Conservation (phyloP, 1,140 invertebrate species). For the Vanessa atalanta region DNA sequence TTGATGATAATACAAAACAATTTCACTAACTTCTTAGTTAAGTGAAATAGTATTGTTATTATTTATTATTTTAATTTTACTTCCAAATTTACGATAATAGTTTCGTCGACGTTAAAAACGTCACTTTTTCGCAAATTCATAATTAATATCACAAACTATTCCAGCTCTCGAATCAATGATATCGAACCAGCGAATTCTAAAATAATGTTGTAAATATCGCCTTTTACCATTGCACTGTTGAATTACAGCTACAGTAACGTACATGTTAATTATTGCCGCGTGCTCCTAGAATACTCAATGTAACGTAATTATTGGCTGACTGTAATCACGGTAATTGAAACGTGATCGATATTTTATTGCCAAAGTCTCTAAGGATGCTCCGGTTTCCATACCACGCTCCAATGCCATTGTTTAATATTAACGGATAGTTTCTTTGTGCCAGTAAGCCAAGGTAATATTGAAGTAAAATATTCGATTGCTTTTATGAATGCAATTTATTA, state of each 20-base stretch:
- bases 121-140: too few relatives aligned
- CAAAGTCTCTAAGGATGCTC: constrained; percentile 41
- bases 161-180: too few relatives aligned
- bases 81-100: too few relatives aligned
- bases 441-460: constrained; percentile 29
- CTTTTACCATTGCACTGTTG: not conserved
- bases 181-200: too few relatives aligned
- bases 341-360: constrained; percentile 41
- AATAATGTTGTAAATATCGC: not conserved
- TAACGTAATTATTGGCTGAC: constrained; percentile 33
- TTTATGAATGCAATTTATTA: constrained; percentile 8
- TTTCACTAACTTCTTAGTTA: too few relatives aligned
- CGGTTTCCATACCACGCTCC: constrained; percentile 33
- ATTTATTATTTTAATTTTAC: too few relatives aligned
- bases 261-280: constrained; percentile 27
- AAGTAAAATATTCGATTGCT: constrained; percentile 13
- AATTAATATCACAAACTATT: too few relatives aligned
- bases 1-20: too few relatives aligned
- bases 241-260: constrained; percentile 10
- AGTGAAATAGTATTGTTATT: too few relatives aligned
- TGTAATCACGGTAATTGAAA: constrained; percentile 38
- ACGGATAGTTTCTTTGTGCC: constrained; percentile 16
- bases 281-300: constrained; percentile 35
- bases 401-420: constrained; percentile 39
- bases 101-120: too few relatives aligned